These are phyloP conservation scores for Callaeas wilsoni DNA, from an alignment of 2,113 vertebrate genomes.

Conservation along the genomic window DNA sequence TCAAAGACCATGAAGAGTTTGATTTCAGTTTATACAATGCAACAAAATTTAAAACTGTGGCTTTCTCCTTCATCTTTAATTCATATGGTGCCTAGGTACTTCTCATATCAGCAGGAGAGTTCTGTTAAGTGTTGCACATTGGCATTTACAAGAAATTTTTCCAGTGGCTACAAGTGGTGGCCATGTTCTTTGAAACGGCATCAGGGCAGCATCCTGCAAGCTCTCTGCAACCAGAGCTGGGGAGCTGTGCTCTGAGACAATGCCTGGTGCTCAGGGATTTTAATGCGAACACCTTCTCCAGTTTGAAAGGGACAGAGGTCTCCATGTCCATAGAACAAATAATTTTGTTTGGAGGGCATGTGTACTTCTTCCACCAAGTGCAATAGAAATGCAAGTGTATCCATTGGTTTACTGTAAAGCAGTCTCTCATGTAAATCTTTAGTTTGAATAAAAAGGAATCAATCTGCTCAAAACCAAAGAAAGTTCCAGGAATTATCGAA, in stretches of 20 bases:
- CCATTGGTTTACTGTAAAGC: background rate
- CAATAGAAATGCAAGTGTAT: background rate
- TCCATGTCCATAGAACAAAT: background rate
- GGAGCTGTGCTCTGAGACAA: background rate
- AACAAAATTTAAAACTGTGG: background rate
- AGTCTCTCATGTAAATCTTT: background rate
- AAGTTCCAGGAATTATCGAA: background rate
- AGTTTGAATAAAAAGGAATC: background rate
- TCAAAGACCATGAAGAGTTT: constrained; percentile 12
- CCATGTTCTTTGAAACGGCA: background rate
- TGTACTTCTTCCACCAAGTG: background rate
- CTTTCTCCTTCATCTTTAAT: background rate
- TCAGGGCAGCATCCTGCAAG: background rate
- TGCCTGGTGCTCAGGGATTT: background rate
- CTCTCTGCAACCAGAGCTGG: background rate
- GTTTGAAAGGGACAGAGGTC: background rate
- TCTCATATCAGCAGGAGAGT: background rate
- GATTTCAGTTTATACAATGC: constrained; percentile 8
- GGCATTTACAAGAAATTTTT: background rate
- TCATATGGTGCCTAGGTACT: background rate
- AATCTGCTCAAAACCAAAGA: background rate
- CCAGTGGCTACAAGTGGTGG: background rate
- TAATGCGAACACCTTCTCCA: background rate
- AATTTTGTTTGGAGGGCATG: background rate
- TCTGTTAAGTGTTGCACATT: background rate